phyloP scores from a whole-genome alignment of 2,888 invertebrate genomes.

The Meganola albula region DNA sequence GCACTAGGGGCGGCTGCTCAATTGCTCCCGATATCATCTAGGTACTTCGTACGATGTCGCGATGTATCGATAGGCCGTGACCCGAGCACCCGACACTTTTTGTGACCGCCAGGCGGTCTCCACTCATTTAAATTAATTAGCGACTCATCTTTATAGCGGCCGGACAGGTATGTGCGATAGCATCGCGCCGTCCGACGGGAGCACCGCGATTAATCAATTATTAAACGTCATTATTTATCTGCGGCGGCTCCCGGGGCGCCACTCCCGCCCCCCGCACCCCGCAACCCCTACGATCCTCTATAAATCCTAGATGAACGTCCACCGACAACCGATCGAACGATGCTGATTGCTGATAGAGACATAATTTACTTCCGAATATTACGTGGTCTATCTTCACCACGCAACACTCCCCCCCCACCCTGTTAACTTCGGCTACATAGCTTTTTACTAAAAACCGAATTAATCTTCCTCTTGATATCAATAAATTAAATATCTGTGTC shows the following conservation, averaged over 20 bases:
- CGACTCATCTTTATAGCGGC: constrained; percentile 46
- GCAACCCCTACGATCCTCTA: constrained; percentile 13
- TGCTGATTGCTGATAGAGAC: constrained; percentile 56
- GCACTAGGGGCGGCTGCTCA: constrained; percentile 8
- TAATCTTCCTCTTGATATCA: constrained; percentile 25
- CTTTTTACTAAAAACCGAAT: constrained; percentile 25
- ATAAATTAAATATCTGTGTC: constrained; percentile 27
- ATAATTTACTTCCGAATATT: constrained; percentile 53
- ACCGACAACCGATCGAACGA: constrained; percentile 36
- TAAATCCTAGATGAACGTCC: constrained; percentile 38
- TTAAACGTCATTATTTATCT: constrained; percentile 65
- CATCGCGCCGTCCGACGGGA: constrained; percentile 33
- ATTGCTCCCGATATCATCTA: constrained; percentile 41
- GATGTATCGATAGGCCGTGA: constrained; percentile 31
- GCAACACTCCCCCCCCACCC: too few species aligned
- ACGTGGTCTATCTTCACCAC: constrained; percentile 18
- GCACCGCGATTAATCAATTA: constrained; percentile 63
- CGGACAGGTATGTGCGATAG: constrained; percentile 30
- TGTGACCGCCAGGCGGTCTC: constrained; percentile 38
- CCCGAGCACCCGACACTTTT: constrained; percentile 27
- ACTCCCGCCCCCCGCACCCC: constrained; percentile 16
- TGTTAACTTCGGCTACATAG: too few species aligned
- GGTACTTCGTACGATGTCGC: constrained; percentile 34
- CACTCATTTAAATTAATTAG: constrained; percentile 66
- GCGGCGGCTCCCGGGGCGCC: constrained; percentile 33